Evolutionary conservation across 2,888 invertebrate species (phyloP), one percentile per base, ranked within the genome.

Genomic region (Sinhomidia bicolor): DNA sequence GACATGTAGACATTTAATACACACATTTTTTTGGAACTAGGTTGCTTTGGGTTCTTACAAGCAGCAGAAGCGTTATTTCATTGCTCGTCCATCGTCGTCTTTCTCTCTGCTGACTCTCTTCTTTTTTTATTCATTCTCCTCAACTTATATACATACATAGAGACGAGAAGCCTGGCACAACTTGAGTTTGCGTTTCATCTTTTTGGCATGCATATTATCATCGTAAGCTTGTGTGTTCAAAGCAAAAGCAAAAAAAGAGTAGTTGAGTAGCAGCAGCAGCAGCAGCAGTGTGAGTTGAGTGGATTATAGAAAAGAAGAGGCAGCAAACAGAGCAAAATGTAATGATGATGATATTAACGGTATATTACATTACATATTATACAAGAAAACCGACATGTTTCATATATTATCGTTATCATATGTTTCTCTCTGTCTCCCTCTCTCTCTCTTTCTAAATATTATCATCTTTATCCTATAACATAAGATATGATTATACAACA

Each of bases 141-240:
- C 57, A 4, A 57, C 36, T 57, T 17, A 17, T 17, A 17, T 57
- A 20, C 60, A 60, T 23, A 23, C 26, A 23, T 5, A 20, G 14
- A 32, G 29, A 68, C n/a, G 36, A n/a, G n/a, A 36, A 68, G 32
- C 65, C 65, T 68, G 65, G 32, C 71, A 44, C 44, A 71, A 71
- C 71, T 74, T 14, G 26, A 29, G 29, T 62, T 47, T 47, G 47
- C 14, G 29, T 32, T 47, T 26, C 74, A 47, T 74, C n/a, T 71
- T 74, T 62, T 74, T 74, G 74, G 74, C 74, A 74, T 74, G 74
- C 47, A 47, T 74, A 47, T 62, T 74, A 47, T 62, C 62, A 12
- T 26, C 10, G 12, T 62, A 29, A 68, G 32, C 65, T 68, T 68
- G 20, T 68, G 17, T 23, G 12, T n/a, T n/a, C 36, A 36, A 36